These are phyloP conservation scores for Thecophora atra DNA, from an alignment of 2,888 invertebrate species.

Conservation along the genomic window DNA sequence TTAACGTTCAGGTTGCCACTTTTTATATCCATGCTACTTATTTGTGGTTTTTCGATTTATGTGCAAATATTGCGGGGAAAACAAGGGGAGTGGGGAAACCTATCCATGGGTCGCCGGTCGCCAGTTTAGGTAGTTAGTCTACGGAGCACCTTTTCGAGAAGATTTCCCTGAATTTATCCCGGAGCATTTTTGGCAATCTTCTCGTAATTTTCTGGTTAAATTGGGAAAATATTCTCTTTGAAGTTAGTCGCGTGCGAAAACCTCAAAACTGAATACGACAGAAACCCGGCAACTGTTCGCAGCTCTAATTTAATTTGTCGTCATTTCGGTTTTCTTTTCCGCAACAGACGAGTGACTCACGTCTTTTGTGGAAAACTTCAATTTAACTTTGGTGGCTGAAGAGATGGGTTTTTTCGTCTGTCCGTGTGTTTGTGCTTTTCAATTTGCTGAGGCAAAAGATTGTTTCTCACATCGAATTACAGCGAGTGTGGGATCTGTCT, in stretches of 20 bases:
- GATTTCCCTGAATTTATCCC: background rate
- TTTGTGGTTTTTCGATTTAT: slow-evolving; percentile 35
- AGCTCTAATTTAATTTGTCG: slow-evolving; percentile 26
- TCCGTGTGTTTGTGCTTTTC: background rate
- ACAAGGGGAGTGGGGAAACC: background rate
- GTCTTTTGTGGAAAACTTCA: background rate
- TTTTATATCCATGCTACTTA: background rate
- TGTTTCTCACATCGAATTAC: slow-evolving; percentile 22
- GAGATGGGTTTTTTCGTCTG: background rate
- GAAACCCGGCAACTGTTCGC: slow-evolving; percentile 1
- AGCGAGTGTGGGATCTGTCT: background rate
- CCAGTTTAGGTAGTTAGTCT: background rate
- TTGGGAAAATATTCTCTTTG: slow-evolving; percentile 29
- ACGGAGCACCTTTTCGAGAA: too few species aligned
- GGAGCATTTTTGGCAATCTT: slow-evolving; percentile 14
- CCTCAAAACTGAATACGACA: slow-evolving; percentile 1
- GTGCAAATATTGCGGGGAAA: slow-evolving; percentile 23
- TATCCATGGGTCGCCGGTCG: background rate
- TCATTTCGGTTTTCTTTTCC: slow-evolving; percentile 1
- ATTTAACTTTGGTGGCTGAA: background rate
- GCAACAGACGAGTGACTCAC: background rate
- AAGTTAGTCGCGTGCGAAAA: slow-evolving; percentile 3
- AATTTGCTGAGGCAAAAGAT: slow-evolving; percentile 12
- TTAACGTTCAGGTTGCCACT: background rate
- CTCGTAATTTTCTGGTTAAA: slow-evolving; percentile 19